Evolutionary conservation across 2,797 vertebrate genomes (phyloP).

Genomic region (Diglossa cyanea): DNA sequence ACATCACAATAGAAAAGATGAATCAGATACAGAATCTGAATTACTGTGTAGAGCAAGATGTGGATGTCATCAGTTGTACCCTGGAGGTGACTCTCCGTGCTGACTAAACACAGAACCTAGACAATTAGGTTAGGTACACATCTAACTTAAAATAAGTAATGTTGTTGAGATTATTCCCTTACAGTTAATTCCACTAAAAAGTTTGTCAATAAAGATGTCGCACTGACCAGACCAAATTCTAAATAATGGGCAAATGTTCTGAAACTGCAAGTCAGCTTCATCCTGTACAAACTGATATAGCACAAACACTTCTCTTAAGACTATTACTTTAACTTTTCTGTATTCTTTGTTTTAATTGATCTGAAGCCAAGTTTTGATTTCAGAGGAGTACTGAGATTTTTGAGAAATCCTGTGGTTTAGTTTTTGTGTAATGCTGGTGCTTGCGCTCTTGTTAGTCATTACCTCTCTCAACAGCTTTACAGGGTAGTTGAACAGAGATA

Average conservation of each 20-base stretch:
- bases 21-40: background rate
- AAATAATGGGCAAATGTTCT: background rate
- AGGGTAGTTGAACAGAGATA: background rate
- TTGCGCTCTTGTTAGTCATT: background rate
- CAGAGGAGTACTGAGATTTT: background rate
- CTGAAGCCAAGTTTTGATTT: background rate
- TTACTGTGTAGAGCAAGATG: background rate
- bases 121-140: background rate
- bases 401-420: background rate
- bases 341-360: background rate
- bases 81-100: accelerated
- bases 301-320: background rate
- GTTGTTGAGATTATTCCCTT: background rate
- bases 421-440: background rate
- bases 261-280: background rate
- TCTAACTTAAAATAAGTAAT: background rate
- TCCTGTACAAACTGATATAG: background rate
- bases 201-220: background rate
- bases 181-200: background rate
- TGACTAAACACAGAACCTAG: accelerated
- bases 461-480: background rate
- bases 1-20: background rate
- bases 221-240: background rate
- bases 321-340: background rate
- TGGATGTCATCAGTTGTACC: background rate